A percentile compares a stretch with the other conserved stretches of the same genome.
phyloP scores from a whole-genome alignment of 2,797 vertebrate species.

The Myotis vivesi region DNA sequence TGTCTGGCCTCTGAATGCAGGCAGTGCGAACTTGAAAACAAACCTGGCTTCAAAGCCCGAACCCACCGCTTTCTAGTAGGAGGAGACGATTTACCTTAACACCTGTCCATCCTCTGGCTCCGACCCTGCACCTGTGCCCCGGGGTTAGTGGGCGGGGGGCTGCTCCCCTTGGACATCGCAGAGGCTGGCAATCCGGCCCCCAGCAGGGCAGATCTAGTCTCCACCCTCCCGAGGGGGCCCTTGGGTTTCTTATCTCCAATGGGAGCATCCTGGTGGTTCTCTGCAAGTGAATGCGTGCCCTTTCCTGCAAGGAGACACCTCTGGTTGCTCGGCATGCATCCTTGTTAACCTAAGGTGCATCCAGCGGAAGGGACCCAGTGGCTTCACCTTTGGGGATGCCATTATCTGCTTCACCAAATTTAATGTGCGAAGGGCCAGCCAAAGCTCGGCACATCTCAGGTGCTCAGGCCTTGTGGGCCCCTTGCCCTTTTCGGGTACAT shows the following conservation, averaged over 20 bases:
- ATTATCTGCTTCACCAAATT: neutral
- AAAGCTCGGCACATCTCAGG: neutral
- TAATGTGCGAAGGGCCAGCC: neutral
- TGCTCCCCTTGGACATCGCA: neutral
- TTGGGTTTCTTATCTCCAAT: neutral
- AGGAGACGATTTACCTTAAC: neutral
- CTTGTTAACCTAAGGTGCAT: neutral
- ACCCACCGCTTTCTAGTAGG: neutral
- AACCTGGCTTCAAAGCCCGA: neutral
- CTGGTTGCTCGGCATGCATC: neutral
- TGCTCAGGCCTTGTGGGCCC: neutral
- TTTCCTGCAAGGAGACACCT: neutral
- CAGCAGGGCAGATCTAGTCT: neutral
- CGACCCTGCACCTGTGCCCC: neutral
- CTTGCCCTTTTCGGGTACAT: neutral
- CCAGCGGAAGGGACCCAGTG: neutral
- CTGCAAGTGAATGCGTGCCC: neutral
- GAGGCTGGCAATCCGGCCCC: neutral
- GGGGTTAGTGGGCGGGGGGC: neutral
- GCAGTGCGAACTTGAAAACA: neutral
- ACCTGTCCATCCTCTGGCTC: fast-evolving
- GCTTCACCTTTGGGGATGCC: neutral
- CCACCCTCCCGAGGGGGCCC: neutral
- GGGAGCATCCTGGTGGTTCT: neutral
- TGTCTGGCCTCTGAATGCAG: neutral